Evolutionary conservation across 2,113 vertebrate genomes (phyloP).

Genomic region (Chloropsis cyanopogon): DNA sequence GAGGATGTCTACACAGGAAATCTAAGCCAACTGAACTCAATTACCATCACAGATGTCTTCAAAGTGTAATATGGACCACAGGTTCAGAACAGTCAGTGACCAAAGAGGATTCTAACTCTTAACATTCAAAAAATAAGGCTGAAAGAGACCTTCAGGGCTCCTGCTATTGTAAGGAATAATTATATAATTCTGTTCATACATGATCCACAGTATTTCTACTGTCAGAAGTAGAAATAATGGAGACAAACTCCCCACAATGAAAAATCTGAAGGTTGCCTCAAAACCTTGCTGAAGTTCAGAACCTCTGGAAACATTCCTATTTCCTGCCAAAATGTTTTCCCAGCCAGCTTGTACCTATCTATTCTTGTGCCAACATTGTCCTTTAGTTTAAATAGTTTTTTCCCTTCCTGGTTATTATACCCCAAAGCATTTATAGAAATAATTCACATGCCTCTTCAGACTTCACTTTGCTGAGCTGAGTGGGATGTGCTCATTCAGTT

Average conservation of each 20-base stretch:
- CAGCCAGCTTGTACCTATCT: neutral
- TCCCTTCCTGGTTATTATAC: conserved; percentile 21
- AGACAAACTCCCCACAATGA: neutral
- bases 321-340: conserved; percentile 2
- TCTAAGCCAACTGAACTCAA: neutral
- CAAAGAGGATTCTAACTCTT: neutral
- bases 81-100: neutral
- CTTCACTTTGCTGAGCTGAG: neutral
- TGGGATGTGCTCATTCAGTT: neutral
- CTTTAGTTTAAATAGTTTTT: conserved; percentile 4
- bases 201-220: neutral
- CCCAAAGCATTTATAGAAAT: neutral
- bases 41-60: neutral
- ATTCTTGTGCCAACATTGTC: conserved; percentile 22
- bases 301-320: neutral
- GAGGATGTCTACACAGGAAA: neutral
- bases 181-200: neutral
- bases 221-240: neutral
- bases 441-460: neutral
- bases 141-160: neutral
- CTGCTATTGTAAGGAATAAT: neutral
- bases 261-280: neutral
- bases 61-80: neutral
- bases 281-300: neutral
- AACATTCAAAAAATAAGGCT: neutral